Conservation (phyloP, 2,113 vertebrate species). For the Cygnus buccinator region DNA sequence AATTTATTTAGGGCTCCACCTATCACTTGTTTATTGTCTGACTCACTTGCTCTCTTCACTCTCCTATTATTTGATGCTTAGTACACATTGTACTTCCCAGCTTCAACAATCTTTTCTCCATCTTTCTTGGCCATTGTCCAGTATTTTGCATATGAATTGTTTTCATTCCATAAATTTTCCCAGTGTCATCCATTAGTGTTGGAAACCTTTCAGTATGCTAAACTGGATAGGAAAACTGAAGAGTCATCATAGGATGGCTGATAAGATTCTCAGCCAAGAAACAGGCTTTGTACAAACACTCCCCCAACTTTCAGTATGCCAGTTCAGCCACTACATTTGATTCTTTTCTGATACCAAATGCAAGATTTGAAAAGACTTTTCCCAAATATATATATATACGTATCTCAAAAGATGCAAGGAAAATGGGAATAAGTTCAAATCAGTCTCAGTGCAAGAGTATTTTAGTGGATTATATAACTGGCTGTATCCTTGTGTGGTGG, state of each 20-base stretch:
- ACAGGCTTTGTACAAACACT: neutral
- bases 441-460: neutral
- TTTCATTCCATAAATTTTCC: neutral
- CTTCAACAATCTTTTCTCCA: neutral
- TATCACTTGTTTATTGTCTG: slow-evolving; percentile 3
- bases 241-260: neutral
- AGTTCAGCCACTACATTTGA: neutral
- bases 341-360: neutral
- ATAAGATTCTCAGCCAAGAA: neutral
- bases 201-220: neutral
- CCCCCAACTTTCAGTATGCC: neutral
- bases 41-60: neutral
- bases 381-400: neutral
- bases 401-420: neutral
- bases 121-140: neutral
- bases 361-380: neutral
- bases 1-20: neutral
- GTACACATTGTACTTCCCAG: neutral
- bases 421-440: neutral
- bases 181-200: fast-evolving
- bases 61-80: neutral
- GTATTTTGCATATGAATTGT: neutral
- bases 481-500: neutral
- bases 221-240: neutral
- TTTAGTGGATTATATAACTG: neutral